Conservation (phyloP, 1,140 invertebrate species). For the Trichonephila clavipes region DNA sequence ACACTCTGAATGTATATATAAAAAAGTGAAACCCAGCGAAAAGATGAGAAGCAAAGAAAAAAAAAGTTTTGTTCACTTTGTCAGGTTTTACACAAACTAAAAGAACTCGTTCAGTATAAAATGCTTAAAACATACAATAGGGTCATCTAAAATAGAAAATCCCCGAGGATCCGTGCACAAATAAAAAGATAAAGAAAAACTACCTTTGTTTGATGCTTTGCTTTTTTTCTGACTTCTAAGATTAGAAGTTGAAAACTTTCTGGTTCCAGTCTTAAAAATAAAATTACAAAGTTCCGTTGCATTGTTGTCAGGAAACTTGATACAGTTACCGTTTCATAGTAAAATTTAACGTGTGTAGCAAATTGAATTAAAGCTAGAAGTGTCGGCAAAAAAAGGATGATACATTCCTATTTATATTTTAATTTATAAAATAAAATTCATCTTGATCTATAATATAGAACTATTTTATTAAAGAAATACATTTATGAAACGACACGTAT, state of each 20-base stretch:
- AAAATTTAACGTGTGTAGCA: background rate
- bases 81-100: conserved; percentile 33
- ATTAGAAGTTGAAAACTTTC: conserved; percentile 47
- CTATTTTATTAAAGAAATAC: too few relatives aligned
- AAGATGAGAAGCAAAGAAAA: background rate
- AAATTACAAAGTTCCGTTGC: conserved; percentile 42
- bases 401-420: background rate
- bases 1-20: background rate
- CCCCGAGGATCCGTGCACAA: background rate
- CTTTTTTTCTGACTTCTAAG: conserved; percentile 16
- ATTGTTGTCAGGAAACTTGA: background rate
- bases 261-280: background rate
- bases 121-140: conserved; percentile 51
- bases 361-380: background rate
- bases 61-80: background rate
- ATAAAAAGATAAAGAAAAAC: conserved; percentile 40
- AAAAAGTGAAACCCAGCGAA: background rate
- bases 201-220: background rate
- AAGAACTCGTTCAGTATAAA: conserved; percentile 1
- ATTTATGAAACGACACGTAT: too few relatives aligned
- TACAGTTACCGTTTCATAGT: background rate
- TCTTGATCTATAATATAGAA: background rate
- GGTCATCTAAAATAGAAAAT: conserved; percentile 62
- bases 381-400: background rate
- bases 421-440: background rate